phyloP scores from a whole-genome alignment of 2,797 vertebrate genomes.

The Falco naumanni region DNA sequence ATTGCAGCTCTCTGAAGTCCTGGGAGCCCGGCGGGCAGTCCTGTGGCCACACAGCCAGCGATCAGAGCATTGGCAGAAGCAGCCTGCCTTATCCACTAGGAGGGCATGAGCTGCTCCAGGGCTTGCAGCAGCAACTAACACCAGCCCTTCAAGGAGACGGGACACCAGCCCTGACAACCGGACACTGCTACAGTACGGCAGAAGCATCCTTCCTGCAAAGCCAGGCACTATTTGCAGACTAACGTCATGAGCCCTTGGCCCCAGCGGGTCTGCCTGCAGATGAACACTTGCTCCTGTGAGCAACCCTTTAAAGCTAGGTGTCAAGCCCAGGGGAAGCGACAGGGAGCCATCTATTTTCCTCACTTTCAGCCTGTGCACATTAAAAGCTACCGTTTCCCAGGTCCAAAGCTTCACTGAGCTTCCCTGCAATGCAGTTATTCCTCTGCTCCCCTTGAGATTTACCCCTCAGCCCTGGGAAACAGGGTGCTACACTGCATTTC shows the following conservation, averaged over 20 bases:
- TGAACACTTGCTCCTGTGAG: neutral
- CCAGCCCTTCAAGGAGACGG: neutral
- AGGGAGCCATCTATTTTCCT: neutral
- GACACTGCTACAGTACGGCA: neutral
- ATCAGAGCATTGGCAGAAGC: rapidly evolving
- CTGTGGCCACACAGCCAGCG: conserved; percentile 63
- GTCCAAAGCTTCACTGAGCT: neutral
- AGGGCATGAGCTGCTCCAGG: neutral
- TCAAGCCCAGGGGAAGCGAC: neutral
- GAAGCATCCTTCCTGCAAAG: neutral
- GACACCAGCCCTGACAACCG: neutral
- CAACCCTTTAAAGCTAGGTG: neutral
- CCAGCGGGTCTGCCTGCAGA: neutral
- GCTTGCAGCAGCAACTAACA: neutral
- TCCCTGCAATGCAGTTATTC: neutral
- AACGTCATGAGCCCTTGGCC: rapidly evolving
- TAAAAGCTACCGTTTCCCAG: neutral
- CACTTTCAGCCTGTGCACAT: neutral
- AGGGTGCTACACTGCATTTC: rapidly evolving
- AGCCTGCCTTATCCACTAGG: neutral
- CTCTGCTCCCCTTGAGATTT: neutral
- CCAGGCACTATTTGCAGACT: neutral
- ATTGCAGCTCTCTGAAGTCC: conserved; percentile 96
- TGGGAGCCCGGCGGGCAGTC: conserved; percentile 90
- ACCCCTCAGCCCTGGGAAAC: neutral